Evolutionary conservation across 2,113 vertebrate genomes (phyloP).

Genomic region (Triplophysa dalaica): DNA sequence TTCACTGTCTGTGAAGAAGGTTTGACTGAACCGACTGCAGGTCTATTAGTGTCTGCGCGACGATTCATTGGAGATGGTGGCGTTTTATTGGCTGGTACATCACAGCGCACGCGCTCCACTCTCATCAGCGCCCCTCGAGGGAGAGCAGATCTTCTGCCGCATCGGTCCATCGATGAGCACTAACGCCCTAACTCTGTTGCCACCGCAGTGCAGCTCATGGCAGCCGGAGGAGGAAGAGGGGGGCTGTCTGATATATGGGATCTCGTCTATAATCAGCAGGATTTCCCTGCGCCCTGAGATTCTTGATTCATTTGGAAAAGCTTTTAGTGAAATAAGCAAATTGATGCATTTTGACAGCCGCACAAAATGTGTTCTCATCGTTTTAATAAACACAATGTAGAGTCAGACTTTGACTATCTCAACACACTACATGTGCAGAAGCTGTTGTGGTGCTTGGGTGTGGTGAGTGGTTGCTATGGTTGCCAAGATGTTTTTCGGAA

Average conservation of each 20-base stretch:
- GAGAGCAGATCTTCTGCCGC: neutral
- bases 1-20: neutral
- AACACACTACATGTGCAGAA: neutral
- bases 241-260: neutral
- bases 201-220: slow-evolving; percentile 25
- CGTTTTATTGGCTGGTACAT: slow-evolving; percentile 38
- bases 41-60: slow-evolving; percentile 9
- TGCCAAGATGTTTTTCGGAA: too few species aligned
- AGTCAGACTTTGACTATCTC: too few species aligned
- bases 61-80: neutral
- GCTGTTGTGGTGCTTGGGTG: neutral
- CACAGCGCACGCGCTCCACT: slow-evolving; percentile 10
- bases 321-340: slow-evolving; percentile 17
- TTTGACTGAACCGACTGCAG: neutral
- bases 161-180: slow-evolving; percentile 4
- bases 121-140: neutral
- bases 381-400: neutral
- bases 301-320: slow-evolving; percentile 11
- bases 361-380: neutral
- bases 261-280: slow-evolving; percentile 36
- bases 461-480: too few species aligned
- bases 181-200: neutral
- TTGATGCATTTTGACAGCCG: neutral
- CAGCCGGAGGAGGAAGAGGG: neutral
- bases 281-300: neutral